Base-by-base conservation (phyloP, 2,888 invertebrate genomes). In the Acanthosoma haemorrhoidale region DNA sequence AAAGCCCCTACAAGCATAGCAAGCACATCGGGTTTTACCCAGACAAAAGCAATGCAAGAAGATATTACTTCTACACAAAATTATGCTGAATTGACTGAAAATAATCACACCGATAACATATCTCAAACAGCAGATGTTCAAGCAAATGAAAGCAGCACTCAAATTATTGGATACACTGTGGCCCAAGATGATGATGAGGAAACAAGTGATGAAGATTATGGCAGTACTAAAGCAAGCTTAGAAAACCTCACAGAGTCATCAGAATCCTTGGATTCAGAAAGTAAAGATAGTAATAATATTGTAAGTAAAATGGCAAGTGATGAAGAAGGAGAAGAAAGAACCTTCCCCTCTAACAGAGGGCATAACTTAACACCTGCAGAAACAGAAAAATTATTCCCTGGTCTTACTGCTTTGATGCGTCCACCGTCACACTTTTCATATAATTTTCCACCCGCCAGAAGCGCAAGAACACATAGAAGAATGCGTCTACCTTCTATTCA, bases 231-330 rank as follows among this genome's bases (percentile, higher is more conserved):
- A 61, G 34, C 61, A 13, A 34, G 61, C 13, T 38, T 38, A 21
- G 38, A 38, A 21, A 18, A 76, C 75, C 77, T 74, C 78, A 79
- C 76, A 78, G 77, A 78, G 77, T 76, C 77, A 77, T 76, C 18
- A 25, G 72, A 36, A 39, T 63, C 51, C 31, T 70, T 64, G 2
- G 66, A 66, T 8, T 66, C 63, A 15, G 63, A 63, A 25, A 63
- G 39, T 29, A 63, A 41, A 34, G 72, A 72, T 68, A 64, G 43
- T 29, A 69, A 70, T 25, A 68, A 57, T 67, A 67, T 63, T 6
- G 15, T 38, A 77, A 76, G 77, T 76, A 68, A 61, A 61, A 67
- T 63, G n/a, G 3, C 39, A 77, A 76, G 77, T 76, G 36, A 75
- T 70, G 66, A 59, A 41, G 39, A 43, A 59, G 59, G 66, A 39